Percentiles rank a stretch among this genome's conserved stretches.
phyloP scores from a whole-genome alignment of 2,797 vertebrate species.

The Peromyscus attwateri region DNA sequence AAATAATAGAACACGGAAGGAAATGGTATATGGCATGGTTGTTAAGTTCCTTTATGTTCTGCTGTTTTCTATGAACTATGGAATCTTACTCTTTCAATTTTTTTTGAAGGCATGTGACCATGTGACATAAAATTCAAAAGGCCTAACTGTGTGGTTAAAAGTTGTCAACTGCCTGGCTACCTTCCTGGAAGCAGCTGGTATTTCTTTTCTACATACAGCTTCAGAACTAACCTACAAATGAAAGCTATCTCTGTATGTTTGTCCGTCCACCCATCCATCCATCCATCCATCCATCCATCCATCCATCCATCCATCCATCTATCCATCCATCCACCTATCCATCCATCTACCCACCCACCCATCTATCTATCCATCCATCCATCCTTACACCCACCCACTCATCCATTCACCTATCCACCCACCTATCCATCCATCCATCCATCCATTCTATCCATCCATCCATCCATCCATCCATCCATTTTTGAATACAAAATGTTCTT shows the following conservation, averaged over 20 bases:
- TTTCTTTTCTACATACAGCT: not conserved
- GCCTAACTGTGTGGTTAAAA: not conserved
- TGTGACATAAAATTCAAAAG: constrained; percentile 1
- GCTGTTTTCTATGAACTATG: not conserved
- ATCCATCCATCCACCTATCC: not conserved
- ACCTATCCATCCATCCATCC: not conserved
- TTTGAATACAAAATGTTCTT: not conserved
- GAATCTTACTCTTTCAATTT: not conserved
- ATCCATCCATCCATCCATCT: too few relatives aligned
- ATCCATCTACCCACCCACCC: too few relatives aligned
- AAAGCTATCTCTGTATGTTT: not conserved
- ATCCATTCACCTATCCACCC: too few relatives aligned
- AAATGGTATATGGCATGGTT: not conserved
- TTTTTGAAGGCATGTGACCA: not conserved
- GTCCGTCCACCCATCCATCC: not conserved
- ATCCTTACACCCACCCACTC: not conserved
- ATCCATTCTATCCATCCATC: not conserved
- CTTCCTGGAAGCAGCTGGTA: not conserved
- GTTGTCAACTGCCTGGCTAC: not conserved
- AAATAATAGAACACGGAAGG: not conserved
- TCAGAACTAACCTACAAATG: not conserved
- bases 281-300: not conserved
- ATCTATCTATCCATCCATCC: not conserved
- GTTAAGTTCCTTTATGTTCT: not conserved
- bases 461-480: not conserved